Percentiles rank a stretch among this genome's conserved stretches.
Conservation (phyloP, 2,888 invertebrate species). For the Limenitis camilla region DNA sequence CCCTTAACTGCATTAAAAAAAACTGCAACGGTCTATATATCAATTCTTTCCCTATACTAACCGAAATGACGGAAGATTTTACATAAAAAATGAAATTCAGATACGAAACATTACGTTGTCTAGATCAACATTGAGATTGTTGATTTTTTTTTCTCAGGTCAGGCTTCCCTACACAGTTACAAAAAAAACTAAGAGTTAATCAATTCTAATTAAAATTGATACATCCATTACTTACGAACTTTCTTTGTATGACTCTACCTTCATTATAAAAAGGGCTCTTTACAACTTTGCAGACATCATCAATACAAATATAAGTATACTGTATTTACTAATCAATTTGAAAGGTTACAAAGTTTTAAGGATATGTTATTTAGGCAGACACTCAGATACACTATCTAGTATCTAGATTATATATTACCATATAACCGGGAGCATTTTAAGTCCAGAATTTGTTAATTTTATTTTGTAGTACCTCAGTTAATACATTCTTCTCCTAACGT, state of each 20-base stretch:
- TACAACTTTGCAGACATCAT: constrained; percentile 39
- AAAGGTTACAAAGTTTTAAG: neutral
- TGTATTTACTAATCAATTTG: neutral
- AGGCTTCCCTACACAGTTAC: constrained; percentile 24
- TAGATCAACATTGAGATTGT: neutral
- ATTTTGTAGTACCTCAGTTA: constrained; percentile 1
- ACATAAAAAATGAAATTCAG: too few relatives aligned
- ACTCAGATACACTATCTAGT: too few relatives aligned
- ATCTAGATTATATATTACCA: neutral
- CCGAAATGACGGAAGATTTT: too few relatives aligned
- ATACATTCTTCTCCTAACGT: constrained; percentile 3
- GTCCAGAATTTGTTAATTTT: constrained; percentile 1
- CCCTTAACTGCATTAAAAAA: too few relatives aligned
- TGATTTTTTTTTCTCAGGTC: constrained; percentile 5
- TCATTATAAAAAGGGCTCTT: constrained; percentile 44
- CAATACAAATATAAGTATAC: neutral
- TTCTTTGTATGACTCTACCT: constrained; percentile 52
- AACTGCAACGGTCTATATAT: too few relatives aligned
- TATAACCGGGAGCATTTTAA: neutral
- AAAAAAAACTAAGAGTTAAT: constrained; percentile 40
- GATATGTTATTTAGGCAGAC: neutral
- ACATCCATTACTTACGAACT: constrained; percentile 56
- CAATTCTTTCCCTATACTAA: too few relatives aligned
- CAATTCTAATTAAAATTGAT: constrained; percentile 53
- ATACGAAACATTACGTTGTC: too few relatives aligned